A percentile compares a stretch with the other conserved stretches of the same genome.
Evolutionary conservation across 1,140 invertebrate species (phyloP).

Genomic region (Polypedilum pembai): DNA sequence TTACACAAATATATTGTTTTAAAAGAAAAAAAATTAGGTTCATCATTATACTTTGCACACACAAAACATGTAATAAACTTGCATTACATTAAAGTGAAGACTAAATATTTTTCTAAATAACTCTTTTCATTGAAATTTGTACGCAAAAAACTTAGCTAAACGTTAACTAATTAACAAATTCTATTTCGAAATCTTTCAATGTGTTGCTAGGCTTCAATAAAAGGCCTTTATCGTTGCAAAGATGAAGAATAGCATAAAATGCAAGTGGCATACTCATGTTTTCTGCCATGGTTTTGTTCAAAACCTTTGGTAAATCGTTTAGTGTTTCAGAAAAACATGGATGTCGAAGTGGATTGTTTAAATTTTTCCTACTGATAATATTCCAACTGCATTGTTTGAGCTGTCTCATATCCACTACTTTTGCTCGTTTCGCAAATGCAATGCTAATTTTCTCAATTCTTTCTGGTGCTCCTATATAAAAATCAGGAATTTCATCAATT

Average conservation of each 20-base stretch:
- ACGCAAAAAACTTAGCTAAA: no score
- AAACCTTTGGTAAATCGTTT: neutral
- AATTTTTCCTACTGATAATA: slow-evolving; percentile 38
- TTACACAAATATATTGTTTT: no score
- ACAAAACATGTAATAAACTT: no score
- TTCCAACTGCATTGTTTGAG: slow-evolving; percentile 57
- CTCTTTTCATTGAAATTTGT: no score
- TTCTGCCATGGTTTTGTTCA: neutral
- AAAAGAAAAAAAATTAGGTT: no score
- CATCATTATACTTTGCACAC: no score
- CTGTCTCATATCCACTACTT: slow-evolving; percentile 66
- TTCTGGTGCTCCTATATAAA: slow-evolving; percentile 40
- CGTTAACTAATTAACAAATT: neutral
- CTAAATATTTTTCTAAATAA: no score
- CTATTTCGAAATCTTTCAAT: neutral
- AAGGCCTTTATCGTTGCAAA: neutral
- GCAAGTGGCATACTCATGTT: slow-evolving; percentile 22
- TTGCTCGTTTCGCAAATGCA: slow-evolving; percentile 60
- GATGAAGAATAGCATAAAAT: slow-evolving; percentile 14
- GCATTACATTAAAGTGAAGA: no score
- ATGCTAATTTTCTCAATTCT: slow-evolving; percentile 54
- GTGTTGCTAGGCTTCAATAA: neutral
- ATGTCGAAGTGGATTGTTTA: neutral
- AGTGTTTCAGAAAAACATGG: neutral
- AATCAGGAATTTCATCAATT: slow-evolving; percentile 37